Conservation (phyloP, 2,797 vertebrate genomes). For the Dendrocincla tyrannina region DNA sequence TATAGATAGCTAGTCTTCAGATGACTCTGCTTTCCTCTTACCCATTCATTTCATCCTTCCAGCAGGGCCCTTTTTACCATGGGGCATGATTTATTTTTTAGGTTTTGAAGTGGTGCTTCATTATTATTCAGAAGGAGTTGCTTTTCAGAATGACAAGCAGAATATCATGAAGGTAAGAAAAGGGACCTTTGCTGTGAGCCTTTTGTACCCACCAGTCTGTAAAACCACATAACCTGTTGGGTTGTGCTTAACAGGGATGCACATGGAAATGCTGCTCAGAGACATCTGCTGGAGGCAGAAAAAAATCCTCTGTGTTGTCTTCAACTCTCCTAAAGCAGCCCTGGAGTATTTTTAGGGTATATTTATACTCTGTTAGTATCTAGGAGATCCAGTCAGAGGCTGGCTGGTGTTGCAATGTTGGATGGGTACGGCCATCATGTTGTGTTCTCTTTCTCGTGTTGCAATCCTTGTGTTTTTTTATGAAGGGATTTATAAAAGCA, state of each 20-base stretch:
- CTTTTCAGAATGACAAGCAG: not conserved
- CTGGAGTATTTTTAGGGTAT: not conserved
- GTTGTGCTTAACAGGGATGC: not conserved
- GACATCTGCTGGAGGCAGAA: not conserved
- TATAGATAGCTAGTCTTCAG: not conserved
- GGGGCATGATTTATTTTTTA: not conserved
- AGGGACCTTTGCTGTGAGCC: not conserved
- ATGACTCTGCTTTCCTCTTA: not conserved
- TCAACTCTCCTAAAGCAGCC: not conserved
- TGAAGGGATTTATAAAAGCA: not conserved
- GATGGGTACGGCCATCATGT: not conserved
- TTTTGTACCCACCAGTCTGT: not conserved
- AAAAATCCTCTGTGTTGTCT: not conserved
- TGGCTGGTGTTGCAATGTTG: not conserved
- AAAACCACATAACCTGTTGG: not conserved
- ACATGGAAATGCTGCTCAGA: not conserved
- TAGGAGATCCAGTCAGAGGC: not conserved
- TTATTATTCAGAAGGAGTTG: not conserved
- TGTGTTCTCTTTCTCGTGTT: not conserved
- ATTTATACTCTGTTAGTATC: not conserved
- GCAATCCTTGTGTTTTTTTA: not conserved
- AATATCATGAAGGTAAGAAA: not conserved
- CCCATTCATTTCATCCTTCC: not conserved
- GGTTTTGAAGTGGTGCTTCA: not conserved
- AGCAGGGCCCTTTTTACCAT: not conserved